Evolutionary conservation across 2,888 invertebrate species (phyloP), one percentile per base, ranked within the genome.

Genomic region (Melolontha melolontha): DNA sequence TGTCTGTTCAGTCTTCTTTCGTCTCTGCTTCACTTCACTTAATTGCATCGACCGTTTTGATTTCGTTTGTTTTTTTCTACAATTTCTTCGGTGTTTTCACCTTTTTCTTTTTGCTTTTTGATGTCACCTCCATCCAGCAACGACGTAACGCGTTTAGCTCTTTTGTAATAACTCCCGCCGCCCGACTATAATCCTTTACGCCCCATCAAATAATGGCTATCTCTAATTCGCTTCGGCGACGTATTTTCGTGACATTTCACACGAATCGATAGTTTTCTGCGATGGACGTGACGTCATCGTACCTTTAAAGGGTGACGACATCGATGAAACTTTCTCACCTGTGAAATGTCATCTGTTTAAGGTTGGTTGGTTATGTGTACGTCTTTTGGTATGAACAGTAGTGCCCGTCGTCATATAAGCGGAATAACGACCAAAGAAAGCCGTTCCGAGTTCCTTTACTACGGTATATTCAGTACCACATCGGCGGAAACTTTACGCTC

Each of bases 281-380:
- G 42, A 64, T 64, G 47, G 44, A 44, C 52, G 51, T 64, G 52
- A 64, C 64, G 64, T 51, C 51, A 42, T 64, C 64, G 52, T 42
- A 41, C 52, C 50, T 42, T 52, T 42, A 66, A 66, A 66, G 50
- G 57, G 57, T 66, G 66, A 66, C 66, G 66, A 40, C 66, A 66
- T 59, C 55, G 57, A 66, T 66, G 57, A 66, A 66, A 57, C 42
- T 57, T 50, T 54, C 57, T 66, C 59, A 66, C 50, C 50, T 66
- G 57, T 66, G 39, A 66, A 66, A 66, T 66, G 66, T 66, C 66
- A 66, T 57, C 66, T 57, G 51, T 63, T 63, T 63, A 51, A 41
- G 64, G 64, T 64, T 64, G 52, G 64, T 27, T 27, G 52, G 52
- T 64, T 64, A 51, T 52, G 44, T 51, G 51, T 29, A 39, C 52